A percentile compares a stretch with the other conserved stretches of the same genome.
Evolutionary conservation across 2,113 vertebrate species (phyloP).

Genomic region (Siniperca chuatsi): DNA sequence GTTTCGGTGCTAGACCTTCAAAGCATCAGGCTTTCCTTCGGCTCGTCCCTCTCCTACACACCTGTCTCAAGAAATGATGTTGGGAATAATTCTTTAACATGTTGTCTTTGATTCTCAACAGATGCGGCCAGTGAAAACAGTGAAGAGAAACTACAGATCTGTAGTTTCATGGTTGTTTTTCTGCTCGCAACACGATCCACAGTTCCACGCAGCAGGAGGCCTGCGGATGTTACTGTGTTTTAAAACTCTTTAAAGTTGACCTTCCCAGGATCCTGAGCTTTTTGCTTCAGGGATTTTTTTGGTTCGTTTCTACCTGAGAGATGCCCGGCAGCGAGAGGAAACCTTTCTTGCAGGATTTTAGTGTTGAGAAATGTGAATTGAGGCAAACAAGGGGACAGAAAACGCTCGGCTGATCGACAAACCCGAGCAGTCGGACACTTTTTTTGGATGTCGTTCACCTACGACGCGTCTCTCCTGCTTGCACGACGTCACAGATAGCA

Average conservation of each 20-base stretch:
- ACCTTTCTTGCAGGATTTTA: not conserved
- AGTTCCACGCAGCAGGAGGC: not conserved
- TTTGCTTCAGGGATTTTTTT: not conserved
- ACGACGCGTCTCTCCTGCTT: not conserved
- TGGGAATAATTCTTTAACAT: not conserved
- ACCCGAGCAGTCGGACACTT: not conserved
- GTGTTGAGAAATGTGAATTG: not conserved
- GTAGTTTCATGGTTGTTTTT: not conserved
- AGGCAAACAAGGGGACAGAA: not conserved
- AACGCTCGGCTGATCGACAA: constrained; percentile 11
- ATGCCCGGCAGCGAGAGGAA: constrained; percentile 25
- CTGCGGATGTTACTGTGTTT: not conserved
- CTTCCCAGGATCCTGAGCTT: not conserved
- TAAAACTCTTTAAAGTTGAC: not conserved
- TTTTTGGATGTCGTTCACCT: constrained; percentile 34
- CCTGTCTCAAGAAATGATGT: too few relatives aligned
- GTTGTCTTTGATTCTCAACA: not conserved
- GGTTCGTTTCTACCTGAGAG: not conserved
- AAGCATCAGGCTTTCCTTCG: too few relatives aligned
- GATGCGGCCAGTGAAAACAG: constrained; percentile 10
- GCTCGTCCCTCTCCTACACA: too few relatives aligned
- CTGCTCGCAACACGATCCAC: not conserved
- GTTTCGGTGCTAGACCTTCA: too few relatives aligned
- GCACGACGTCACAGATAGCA: constrained; percentile 39
- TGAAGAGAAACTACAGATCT: not conserved